A percentile compares a stretch with the other conserved stretches of the same genome.
Evolutionary conservation across 2,888 invertebrate genomes (phyloP).

Genomic region (Micoletzkya japonica): DNA sequence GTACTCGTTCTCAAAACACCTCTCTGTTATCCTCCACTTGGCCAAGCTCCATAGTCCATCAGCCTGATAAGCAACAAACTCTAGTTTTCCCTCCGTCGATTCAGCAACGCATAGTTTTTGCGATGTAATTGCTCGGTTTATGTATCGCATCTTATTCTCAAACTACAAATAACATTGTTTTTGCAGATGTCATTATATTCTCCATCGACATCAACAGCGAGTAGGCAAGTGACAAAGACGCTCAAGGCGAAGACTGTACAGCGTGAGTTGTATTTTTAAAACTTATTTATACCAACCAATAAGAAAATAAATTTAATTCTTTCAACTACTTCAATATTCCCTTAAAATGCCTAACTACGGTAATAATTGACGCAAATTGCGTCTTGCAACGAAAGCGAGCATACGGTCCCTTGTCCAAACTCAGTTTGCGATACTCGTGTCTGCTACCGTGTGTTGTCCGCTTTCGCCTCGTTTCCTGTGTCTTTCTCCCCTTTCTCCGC

Average conservation of each 20-base stretch:
- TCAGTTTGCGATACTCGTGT: slow-evolving; percentile 15
- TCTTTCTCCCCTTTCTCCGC: slow-evolving; percentile 1
- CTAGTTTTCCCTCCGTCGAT: too few relatives aligned
- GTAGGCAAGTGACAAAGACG: background rate
- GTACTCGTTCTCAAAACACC: too few relatives aligned
- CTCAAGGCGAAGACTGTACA: slow-evolving; percentile 23
- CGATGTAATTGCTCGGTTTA: too few relatives aligned
- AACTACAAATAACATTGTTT: background rate
- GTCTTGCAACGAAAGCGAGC: too few relatives aligned
- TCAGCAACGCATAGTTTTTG: too few relatives aligned
- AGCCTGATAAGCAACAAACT: too few relatives aligned
- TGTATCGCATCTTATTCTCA: background rate
- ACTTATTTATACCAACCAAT: background rate
- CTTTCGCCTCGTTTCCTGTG: background rate
- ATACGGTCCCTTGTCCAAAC: background rate
- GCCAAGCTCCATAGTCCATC: too few relatives aligned
- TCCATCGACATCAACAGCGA: slow-evolving; percentile 9
- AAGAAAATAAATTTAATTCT: background rate
- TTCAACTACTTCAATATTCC: background rate
- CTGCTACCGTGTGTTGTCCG: background rate
- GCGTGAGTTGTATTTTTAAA: background rate
- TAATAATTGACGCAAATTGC: background rate
- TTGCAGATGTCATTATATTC: slow-evolving; percentile 20
- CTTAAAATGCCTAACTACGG: background rate
- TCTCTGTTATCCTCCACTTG: too few relatives aligned